phyloP scores from a whole-genome alignment of 2,113 vertebrate species.

The Pelobates fuscus region DNA sequence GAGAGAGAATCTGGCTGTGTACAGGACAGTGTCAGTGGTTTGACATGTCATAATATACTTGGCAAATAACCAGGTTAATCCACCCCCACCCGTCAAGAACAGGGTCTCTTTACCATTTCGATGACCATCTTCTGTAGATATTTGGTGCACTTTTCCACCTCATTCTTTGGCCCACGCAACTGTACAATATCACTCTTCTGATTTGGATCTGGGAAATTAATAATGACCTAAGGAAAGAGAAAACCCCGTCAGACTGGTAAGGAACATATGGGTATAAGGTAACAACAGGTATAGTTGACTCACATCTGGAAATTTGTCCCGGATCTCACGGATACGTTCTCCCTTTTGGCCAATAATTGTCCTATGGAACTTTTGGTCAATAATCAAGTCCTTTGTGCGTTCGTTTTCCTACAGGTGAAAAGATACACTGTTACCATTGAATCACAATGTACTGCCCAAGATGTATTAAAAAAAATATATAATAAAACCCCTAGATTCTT shows the following conservation, averaged over 20 bases:
- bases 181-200: conserved; percentile 97
- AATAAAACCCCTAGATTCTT: no score
- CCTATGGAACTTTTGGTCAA: conserved; percentile 96
- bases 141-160: conserved; percentile 96
- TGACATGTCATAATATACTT: no score
- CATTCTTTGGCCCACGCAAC: conserved; percentile 91
- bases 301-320: conserved; percentile 97
- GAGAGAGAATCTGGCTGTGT: no score
- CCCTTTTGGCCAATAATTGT: conserved; percentile 99
- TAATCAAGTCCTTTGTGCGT: conserved; percentile 98
- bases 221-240: conserved; percentile 82
- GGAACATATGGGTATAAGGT: no score
- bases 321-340: conserved; percentile 93
- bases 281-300: background rate
- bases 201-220: conserved; percentile 96
- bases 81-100: no score
- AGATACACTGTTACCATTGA: no score
- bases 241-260: no score
- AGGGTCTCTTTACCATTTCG: conserved; percentile 87
- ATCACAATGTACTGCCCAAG: no score
- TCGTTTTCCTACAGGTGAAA: conserved; percentile 84
- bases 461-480: no score
- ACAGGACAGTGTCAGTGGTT: no score
- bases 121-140: conserved; percentile 97
- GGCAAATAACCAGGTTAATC: no score